phyloP scores from a whole-genome alignment of 2,113 vertebrate genomes.

The Spilogale gracilis region DNA sequence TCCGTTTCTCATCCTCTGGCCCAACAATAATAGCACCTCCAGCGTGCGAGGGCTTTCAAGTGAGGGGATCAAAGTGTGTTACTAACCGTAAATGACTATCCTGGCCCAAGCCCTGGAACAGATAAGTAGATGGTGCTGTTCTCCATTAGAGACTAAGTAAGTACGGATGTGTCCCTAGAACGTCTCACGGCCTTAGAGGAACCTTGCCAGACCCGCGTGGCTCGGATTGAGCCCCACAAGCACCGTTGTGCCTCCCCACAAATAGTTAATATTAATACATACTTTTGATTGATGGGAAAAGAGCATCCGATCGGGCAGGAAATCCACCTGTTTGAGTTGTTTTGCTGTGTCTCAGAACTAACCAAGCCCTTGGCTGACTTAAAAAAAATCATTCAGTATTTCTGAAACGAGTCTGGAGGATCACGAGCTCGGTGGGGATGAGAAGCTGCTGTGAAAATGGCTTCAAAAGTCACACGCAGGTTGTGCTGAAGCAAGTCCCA shows the following conservation, averaged over 20 bases:
- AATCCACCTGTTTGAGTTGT: not conserved
- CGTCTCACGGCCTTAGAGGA: not conserved
- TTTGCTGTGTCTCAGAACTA: not conserved
- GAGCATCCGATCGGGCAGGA: not conserved
- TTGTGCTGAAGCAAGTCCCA: not conserved
- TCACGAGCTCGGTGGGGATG: not conserved
- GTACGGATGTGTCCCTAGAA: accelerated
- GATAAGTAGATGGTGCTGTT: not conserved
- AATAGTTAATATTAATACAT: not conserved
- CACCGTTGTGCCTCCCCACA: not conserved
- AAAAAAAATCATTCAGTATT: not conserved
- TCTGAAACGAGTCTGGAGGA: not conserved
- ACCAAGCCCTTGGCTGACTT: not conserved
- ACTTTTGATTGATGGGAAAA: not conserved
- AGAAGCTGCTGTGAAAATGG: not conserved
- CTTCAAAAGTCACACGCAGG: not conserved
- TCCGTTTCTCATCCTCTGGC: no score
- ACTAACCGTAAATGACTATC: not conserved
- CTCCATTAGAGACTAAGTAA: not conserved
- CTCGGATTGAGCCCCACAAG: not conserved
- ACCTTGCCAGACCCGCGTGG: accelerated
- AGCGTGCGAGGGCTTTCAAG: not conserved
- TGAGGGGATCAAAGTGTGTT: not conserved
- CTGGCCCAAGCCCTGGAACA: not conserved
- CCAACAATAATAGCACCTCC: not conserved